Percentiles rank a stretch among this genome's conserved stretches.
phyloP scores from a whole-genome alignment of 1,140 invertebrate genomes.

The Propsilocerus akamusi region DNA sequence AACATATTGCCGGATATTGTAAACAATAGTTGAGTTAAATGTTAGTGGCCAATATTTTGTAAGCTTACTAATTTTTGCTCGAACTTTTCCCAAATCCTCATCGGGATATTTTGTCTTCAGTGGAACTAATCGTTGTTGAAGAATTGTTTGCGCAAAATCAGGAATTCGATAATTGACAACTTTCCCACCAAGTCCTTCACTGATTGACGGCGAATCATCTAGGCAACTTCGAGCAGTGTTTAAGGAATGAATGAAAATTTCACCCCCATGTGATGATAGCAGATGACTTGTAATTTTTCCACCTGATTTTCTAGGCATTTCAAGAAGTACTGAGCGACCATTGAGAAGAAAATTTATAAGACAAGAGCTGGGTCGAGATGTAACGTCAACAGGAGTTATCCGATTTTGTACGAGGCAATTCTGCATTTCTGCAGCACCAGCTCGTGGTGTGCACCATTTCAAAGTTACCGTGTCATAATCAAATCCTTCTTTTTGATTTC shows the following conservation, averaged over 20 bases:
- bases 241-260: conserved; percentile 89
- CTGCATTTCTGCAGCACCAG: conserved; percentile 54
- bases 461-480: conserved; percentile 57
- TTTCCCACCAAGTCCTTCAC: conserved; percentile 78
- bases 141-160: conserved; percentile 78
- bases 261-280: conserved; percentile 81
- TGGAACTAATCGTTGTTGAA: conserved; percentile 62
- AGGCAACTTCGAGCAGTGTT: conserved; percentile 69
- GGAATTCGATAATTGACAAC: conserved; percentile 80
- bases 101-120: conserved; percentile 28
- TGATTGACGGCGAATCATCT: conserved; percentile 90
- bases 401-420: conserved; percentile 68
- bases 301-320: conserved; percentile 74
- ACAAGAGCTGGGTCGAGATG: conserved; percentile 84
- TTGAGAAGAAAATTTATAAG: conserved; percentile 90
- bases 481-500: conserved; percentile 28
- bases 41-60: conserved; percentile 88
- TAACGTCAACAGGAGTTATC: conserved; percentile 91
- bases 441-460: conserved; percentile 90
- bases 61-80: conserved; percentile 47
- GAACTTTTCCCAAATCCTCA: conserved; percentile 33
- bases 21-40: conserved; percentile 76
- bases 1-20: conserved; percentile 67
- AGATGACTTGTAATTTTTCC: conserved; percentile 83
- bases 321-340: conserved; percentile 83